phyloP scores from a whole-genome alignment of 2,113 vertebrate genomes.

The Saimiri boliviensis region DNA sequence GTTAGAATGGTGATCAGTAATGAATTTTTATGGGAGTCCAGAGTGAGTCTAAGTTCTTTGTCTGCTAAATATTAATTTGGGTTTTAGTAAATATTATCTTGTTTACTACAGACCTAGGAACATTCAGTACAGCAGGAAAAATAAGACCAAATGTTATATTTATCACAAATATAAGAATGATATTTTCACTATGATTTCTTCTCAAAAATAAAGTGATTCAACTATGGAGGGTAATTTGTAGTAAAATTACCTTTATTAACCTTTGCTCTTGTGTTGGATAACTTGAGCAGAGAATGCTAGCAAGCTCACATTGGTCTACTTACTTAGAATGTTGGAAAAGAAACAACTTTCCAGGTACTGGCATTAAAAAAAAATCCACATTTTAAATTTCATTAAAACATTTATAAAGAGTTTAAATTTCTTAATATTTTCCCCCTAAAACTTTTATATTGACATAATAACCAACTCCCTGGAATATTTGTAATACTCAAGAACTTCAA shows the following conservation, averaged over 20 bases:
- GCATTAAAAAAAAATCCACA: not conserved
- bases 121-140: not conserved
- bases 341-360: not conserved
- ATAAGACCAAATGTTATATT: not conserved
- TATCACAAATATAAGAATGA: not conserved
- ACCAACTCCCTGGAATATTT: not conserved
- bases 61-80: constrained; percentile 22
- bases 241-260: not conserved
- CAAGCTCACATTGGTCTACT: not conserved
- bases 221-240: not conserved
- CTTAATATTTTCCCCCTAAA: not conserved
- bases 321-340: not conserved
- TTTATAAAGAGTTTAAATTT: not conserved
- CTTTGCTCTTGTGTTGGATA: not conserved
- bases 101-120: not conserved
- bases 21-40: not conserved
- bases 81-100: not conserved
- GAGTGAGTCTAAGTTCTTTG: not conserved
- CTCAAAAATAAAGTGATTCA: not conserved
- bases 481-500: not conserved
- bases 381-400: not conserved
- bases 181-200: constrained; percentile 10
- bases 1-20: not conserved
- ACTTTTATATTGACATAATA: not conserved
- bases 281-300: not conserved